Base-by-base conservation (phyloP, 2,113 vertebrate genomes). In the Athene noctua region DNA sequence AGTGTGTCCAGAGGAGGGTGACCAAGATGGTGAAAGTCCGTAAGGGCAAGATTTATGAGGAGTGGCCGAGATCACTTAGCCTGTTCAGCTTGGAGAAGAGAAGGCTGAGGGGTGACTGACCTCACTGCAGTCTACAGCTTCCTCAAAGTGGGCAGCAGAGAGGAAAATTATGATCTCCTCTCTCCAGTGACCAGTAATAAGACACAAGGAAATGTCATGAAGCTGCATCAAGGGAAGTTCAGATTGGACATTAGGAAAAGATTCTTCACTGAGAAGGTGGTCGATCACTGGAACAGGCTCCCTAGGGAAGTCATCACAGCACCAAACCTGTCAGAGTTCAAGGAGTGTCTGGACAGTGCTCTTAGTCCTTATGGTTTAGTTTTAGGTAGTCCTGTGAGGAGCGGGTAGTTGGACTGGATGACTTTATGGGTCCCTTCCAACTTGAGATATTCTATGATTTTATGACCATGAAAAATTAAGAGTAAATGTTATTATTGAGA, bases 261-360 rank as follows among this genome's bases (percentile, higher is more conserved):
- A 3, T 44, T 66, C 52, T 67, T 59, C 42, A 36, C 21, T 34
- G 44, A 38, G 44, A 52, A 7, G 10, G 10, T 44, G 19, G 36
- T 66, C 1, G 0, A 54, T 57, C 44, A 15, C 59, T 51, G 26
- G 26, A 66, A 52, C 5, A 58, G 36, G 26, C 6, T 44, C 5
- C 7, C 26, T 32, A 44, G 26, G 36, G 32, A 74, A 74, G 44
- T 22, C 6, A 8, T 38, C 34, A 82, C 2, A 9, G 9, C 10
- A 49, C 27, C 54, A 38, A 67, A 10, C 18, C 27, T 54, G 32
- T 38, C 54, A 67, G 38, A 74, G 27, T 52, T 59, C 61, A 46
- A 46, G 18, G 8, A 61, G 4, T 2, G 1, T 68, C 54, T 51
- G 62, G n/a, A 68, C 4, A 4, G 42, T 1, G 2, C 6, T 77